Evolutionary conservation across 2,113 vertebrate species (phyloP).

Genomic region (Brevimyrus niger): DNA sequence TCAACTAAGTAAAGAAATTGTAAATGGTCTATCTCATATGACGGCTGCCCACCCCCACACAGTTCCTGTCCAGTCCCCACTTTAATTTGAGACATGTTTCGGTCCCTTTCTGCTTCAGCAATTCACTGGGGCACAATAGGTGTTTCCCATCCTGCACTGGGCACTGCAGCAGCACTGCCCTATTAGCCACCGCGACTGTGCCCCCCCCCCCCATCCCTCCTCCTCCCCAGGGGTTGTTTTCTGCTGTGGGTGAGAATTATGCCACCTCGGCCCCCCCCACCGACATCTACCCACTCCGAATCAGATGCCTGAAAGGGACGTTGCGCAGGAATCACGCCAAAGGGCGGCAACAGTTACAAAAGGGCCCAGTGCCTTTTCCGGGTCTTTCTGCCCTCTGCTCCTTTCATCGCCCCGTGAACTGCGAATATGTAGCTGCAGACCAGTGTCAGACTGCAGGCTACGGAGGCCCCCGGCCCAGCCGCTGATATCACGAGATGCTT

Average conservation of each 20-base stretch:
- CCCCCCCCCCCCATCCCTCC: not conserved
- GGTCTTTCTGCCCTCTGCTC: not conserved
- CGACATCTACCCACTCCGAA: not conserved
- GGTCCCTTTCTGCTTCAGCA: not conserved
- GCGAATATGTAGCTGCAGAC: not conserved
- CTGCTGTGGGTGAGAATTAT: not conserved
- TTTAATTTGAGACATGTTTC: not conserved
- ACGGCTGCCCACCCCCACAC: not conserved
- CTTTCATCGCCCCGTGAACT: not conserved
- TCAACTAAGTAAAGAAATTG: not conserved
- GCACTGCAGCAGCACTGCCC: not conserved
- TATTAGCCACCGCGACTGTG: not conserved
- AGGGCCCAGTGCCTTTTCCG: not conserved
- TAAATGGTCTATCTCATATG: not conserved
- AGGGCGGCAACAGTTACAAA: not conserved
- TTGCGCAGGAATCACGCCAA: not conserved
- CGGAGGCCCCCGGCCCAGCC: not conserved
- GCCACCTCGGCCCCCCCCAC: not conserved
- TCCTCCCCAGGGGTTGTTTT: not conserved
- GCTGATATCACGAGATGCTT: not conserved
- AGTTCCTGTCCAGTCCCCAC: not conserved
- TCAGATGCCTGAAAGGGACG: not conserved
- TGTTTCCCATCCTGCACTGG: not conserved
- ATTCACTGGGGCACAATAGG: not conserved
- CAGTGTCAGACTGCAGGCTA: not conserved